phyloP scores from a whole-genome alignment of 1,140 invertebrate species.

The Hylaeus anthracinus region DNA sequence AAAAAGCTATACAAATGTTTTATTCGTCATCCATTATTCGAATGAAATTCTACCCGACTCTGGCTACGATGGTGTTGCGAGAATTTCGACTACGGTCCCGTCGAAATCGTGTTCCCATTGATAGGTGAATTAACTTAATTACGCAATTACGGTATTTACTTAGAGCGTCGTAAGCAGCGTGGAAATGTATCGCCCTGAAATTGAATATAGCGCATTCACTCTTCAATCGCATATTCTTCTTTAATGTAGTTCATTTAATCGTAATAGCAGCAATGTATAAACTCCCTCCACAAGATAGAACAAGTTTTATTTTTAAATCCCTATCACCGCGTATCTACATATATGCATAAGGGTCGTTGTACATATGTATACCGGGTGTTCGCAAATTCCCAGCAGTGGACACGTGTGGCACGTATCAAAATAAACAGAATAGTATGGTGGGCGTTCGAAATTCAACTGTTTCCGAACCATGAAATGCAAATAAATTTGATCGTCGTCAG shows the following conservation, averaged over 20 bases:
- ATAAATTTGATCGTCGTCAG: neutral
- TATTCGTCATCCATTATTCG: no score
- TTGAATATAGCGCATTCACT: constrained; percentile 29
- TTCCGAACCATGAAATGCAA: neutral
- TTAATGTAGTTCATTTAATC: constrained; percentile 57
- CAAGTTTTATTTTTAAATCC: constrained; percentile 50
- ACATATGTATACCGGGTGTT: neutral
- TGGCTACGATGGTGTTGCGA: neutral
- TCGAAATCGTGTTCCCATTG: constrained; percentile 30
- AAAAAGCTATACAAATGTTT: no score
- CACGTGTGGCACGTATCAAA: neutral
- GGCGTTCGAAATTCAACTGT: neutral
- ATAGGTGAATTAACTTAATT: constrained; percentile 31
- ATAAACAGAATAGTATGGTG: neutral
- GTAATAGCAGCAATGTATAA: constrained; percentile 20
- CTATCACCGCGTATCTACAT: neutral
- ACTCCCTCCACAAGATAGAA: constrained; percentile 20
- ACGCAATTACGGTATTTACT: constrained; percentile 25
- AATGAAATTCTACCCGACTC: no score
- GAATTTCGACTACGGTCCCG: neutral
- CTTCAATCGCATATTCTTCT: constrained; percentile 55
- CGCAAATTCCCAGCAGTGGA: neutral
- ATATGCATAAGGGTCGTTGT: constrained; percentile 10
- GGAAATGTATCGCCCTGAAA: constrained; percentile 39
- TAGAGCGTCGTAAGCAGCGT: neutral